These are phyloP conservation scores for Gandaritis pyraliata DNA, from an alignment of 2,888 invertebrate genomes.

Conservation along the genomic window DNA sequence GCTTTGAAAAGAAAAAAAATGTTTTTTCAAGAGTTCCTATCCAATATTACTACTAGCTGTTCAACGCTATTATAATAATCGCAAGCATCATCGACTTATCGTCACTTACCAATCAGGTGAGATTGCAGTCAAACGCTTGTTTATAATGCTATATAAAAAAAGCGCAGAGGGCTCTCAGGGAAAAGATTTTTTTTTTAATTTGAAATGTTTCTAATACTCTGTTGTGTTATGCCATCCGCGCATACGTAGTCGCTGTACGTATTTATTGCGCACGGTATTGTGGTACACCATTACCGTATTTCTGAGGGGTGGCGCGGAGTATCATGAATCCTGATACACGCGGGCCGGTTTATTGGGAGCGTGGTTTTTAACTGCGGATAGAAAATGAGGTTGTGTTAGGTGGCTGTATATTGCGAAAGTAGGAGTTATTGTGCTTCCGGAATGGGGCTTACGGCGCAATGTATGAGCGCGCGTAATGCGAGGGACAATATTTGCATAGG, in stretches of 20 bases:
- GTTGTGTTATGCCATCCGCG: conserved; percentile 34
- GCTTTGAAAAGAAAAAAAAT: no score
- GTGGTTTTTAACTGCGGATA: conserved; percentile 56
- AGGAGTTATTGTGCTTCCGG: conserved; percentile 30
- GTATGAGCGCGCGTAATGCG: conserved; percentile 5
- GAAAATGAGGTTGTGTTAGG: conserved; percentile 44
- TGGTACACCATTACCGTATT: conserved; percentile 82
- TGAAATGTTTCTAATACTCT: neutral
- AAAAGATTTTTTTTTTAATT: neutral
- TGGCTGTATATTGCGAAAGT: conserved; percentile 38
- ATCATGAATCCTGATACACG: conserved; percentile 82
- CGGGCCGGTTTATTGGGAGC: conserved; percentile 67
- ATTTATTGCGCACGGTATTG: conserved; percentile 83
- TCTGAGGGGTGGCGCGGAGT: conserved; percentile 75
- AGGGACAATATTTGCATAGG: conserved; percentile 2
- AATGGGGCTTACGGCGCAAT: conserved; percentile 17
- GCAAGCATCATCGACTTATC: no score
- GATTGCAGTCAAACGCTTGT: no score
- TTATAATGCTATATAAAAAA: no score
- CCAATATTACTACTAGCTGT: no score
- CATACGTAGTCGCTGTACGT: conserved; percentile 74
- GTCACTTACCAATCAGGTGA: no score
- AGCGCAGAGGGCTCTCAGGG: no score
- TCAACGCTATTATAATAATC: no score
- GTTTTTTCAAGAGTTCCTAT: no score